These are phyloP conservation scores for Calidris pygmaea DNA, from an alignment of 2,113 vertebrate genomes.

Conservation along the genomic window DNA sequence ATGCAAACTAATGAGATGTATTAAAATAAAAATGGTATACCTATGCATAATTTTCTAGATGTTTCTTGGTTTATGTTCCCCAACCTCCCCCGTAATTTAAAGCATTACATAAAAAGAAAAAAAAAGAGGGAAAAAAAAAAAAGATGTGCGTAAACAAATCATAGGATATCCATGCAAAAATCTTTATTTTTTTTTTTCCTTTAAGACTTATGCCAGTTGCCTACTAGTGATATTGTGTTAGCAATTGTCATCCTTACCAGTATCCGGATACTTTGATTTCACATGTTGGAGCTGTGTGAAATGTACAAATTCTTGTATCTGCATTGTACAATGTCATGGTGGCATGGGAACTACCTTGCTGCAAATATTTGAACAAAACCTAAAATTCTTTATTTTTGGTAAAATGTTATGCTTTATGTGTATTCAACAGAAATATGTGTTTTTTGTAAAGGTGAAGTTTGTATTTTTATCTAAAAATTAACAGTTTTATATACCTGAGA, in stretches of 20 bases:
- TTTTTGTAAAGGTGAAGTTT: constrained; percentile 87
- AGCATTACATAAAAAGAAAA: constrained; percentile 55
- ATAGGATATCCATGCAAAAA: constrained; percentile 71
- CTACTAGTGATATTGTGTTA: constrained; percentile 75
- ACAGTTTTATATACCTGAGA: constrained; percentile 81
- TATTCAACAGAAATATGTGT: constrained; percentile 87
- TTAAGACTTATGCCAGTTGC: constrained; percentile 75
- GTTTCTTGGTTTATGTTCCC: constrained; percentile 72
- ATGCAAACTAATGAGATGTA: constrained; percentile 78
- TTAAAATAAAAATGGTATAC: constrained; percentile 81
- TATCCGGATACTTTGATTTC: constrained; percentile 78
- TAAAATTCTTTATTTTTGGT: constrained; percentile 96
- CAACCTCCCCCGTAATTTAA: constrained; percentile 65
- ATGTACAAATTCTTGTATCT: constrained; percentile 74
- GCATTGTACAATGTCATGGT: constrained; percentile 77
- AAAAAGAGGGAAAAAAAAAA: constrained; percentile 34
- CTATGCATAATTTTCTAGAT: constrained; percentile 73
- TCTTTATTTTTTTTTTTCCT: constrained; percentile 27
- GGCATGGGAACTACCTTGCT: constrained; percentile 75
- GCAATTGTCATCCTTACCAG: constrained; percentile 80
- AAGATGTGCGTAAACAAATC: constrained; percentile 69
- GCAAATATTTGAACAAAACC: constrained; percentile 79
- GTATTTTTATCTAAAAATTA: constrained; percentile 87
- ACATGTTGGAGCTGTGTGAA: constrained; percentile 75
- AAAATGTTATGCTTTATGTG: constrained; percentile 89